A percentile compares a stretch with the other conserved stretches of the same genome.
Conservation (phyloP, 2,113 vertebrate species). For the Calypte anna region DNA sequence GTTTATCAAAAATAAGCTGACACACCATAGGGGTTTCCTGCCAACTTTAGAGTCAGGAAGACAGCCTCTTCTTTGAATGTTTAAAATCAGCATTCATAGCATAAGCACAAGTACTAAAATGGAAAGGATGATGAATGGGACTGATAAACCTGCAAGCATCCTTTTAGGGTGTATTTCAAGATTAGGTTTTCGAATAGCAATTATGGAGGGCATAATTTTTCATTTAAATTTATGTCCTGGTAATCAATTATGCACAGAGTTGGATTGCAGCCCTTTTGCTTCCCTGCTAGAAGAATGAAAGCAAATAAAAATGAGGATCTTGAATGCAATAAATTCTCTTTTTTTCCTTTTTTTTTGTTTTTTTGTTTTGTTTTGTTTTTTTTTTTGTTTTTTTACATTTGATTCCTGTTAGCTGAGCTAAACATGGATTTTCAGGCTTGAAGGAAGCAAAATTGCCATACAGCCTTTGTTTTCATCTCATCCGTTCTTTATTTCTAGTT, state of each 20-base stretch:
- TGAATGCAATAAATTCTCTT: background rate
- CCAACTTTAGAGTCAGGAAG: background rate
- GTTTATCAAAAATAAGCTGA: background rate
- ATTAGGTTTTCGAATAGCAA: background rate
- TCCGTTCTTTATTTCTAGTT: background rate
- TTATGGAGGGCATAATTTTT: conserved; percentile 6
- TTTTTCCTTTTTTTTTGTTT: background rate
- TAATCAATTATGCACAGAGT: conserved; percentile 6
- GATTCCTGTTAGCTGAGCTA: background rate
- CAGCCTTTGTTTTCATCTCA: background rate
- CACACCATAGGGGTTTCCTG: background rate
- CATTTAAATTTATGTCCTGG: background rate
- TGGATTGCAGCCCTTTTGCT: background rate
- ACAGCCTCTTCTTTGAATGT: background rate
- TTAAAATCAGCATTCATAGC: conserved; percentile 13
- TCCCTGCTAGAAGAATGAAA: background rate
- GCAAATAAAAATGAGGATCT: conserved; percentile 6
- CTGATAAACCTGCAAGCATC: background rate
- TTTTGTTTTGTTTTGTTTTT: too few species aligned
- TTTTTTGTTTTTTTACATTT: background rate
- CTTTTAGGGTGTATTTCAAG: conserved; percentile 8
- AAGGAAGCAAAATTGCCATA: background rate
- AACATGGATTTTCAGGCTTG: background rate
- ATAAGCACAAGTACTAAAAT: background rate
- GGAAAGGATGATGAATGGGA: background rate